Evolutionary conservation across 2,113 vertebrate species (phyloP), one percentile per base, ranked within the genome.

Genomic region (Erpornis zantholeuca): DNA sequence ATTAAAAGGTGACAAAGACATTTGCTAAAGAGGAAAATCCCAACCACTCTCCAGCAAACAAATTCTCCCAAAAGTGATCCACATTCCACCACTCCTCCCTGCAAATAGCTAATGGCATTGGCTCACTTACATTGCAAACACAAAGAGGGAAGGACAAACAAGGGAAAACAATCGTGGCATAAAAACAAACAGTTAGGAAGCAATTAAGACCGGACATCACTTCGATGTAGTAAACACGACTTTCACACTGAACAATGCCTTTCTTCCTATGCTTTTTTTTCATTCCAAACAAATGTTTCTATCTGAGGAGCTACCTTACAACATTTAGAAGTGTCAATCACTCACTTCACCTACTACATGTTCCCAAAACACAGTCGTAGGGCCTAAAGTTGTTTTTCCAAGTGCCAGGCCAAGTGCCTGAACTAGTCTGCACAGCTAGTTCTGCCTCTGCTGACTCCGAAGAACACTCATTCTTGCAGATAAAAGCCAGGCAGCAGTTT

Each of bases 181-280:
- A 49, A 92, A 92, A 88, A 57, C 85, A 86, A 96, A 93, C 79
- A 60, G 78, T 94, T 93, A 92, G 93, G 94, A 95, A 96, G 85
- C 72, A 94, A 88, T 97, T 93, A 94, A 65, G 60, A 31, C 56
- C 2, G 7, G 87, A 77, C 76, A 95, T 66, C 88, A 36, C 35
- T 29, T 19, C 1, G 1, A 25, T 35, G 76, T 22, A 90, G 56
- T 63, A 86, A 90, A 97, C 76, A 89, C 71, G 78, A 83, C 85
- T 88, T 88, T 59, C 66, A 88, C 82, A 21, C 52, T 14, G 76
- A 93, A 93, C 82, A 94, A 70, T 40, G 71, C 38, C 79, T 66
- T 70, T 82, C 87, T 57, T 71, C 21, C 2, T 33, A 19, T 1
- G 25, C 10, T 15, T 28, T 28, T 15, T 40, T 21, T 27, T 9